Evolutionary conservation across 2,797 vertebrate species (phyloP).

Genomic region (Eulemur albifrons): DNA sequence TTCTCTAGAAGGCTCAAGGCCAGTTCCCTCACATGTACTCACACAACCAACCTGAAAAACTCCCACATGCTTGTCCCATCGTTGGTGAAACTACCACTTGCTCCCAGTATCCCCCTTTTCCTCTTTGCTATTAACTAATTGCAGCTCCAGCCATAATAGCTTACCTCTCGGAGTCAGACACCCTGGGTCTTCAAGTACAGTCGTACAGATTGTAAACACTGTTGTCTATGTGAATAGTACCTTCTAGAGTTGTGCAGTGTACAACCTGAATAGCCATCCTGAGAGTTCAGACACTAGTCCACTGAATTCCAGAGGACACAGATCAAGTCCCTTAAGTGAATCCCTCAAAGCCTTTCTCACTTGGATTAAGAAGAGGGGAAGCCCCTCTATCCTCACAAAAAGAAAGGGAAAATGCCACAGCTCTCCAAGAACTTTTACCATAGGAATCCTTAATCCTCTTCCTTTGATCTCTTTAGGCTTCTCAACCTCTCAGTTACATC

Average conservation of each 20-base stretch:
- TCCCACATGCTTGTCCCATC: neutral
- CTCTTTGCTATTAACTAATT: neutral
- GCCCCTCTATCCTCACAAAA: neutral
- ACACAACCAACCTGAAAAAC: neutral
- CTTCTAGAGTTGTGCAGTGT: neutral
- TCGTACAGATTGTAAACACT: neutral
- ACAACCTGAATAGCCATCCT: neutral
- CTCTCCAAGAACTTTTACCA: neutral
- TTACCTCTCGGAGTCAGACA: neutral
- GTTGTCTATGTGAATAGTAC: neutral
- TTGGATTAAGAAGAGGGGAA: neutral
- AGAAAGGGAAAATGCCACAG: neutral
- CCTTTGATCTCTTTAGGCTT: neutral
- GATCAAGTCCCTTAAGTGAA: neutral
- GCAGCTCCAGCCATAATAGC: neutral
- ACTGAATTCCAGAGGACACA: neutral
- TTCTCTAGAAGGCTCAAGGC: neutral
- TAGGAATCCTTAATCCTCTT: neutral
- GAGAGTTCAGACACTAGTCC: neutral
- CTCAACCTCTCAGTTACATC: neutral
- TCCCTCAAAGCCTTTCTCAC: neutral
- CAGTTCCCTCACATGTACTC: neutral
- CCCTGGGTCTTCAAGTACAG: neutral
- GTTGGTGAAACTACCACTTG: neutral
- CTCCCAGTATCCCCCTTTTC: neutral